Evolutionary conservation across 2,888 invertebrate species (phyloP).

Genomic region (Hipparchia semele): DNA sequence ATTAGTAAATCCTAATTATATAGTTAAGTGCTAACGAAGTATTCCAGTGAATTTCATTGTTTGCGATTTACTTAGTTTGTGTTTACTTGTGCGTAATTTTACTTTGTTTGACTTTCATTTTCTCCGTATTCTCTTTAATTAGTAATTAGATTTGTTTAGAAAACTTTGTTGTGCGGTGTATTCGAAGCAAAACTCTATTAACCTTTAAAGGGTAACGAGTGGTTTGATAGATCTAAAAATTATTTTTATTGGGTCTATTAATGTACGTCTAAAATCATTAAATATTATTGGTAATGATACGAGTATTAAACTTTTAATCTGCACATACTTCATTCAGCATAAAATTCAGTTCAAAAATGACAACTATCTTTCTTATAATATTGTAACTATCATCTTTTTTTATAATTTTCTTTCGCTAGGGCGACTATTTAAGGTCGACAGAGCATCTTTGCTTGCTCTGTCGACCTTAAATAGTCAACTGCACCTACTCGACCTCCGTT

Average conservation of each 20-base stretch:
- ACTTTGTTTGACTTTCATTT: slow-evolving; percentile 7
- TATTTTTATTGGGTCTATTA: neutral
- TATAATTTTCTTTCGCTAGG: too few species aligned
- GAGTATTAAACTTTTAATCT: too few species aligned
- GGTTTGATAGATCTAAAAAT: neutral
- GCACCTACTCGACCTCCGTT: too few species aligned
- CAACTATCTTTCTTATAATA: too few species aligned
- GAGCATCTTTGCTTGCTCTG: too few species aligned
- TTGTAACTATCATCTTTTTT: too few species aligned
- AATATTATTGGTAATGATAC: too few species aligned
- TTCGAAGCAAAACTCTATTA: neutral
- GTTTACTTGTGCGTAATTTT: slow-evolving; percentile 4
- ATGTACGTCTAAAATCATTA: too few species aligned
- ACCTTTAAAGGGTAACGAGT: neutral
- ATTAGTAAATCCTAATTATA: slow-evolving; percentile 9
- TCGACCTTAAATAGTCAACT: too few species aligned
- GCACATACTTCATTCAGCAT: too few species aligned
- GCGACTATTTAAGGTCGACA: too few species aligned
- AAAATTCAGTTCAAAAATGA: too few species aligned
- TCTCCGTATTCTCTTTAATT: slow-evolving; percentile 3
- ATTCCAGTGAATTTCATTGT: slow-evolving; percentile 19
- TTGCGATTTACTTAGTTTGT: neutral
- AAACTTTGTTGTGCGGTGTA: neutral
- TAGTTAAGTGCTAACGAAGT: slow-evolving; percentile 20
- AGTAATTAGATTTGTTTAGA: neutral